Percentiles rank a stretch among this genome's conserved stretches.
phyloP scores from a whole-genome alignment of 1,140 invertebrate genomes.

The Spodoptera frugiperda region DNA sequence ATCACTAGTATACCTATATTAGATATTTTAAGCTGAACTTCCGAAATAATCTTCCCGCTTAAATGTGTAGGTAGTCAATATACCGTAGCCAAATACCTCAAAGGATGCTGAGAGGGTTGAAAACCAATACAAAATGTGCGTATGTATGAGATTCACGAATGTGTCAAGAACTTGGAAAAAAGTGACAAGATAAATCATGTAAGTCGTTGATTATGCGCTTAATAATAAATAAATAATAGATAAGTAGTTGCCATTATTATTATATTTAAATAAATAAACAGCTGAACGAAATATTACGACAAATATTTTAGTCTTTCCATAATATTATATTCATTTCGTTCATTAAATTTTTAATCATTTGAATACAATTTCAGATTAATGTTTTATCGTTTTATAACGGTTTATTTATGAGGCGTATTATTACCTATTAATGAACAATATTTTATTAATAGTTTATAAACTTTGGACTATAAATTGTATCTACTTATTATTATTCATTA shows the following conservation, averaged over 20 bases:
- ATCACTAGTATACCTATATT: slow-evolving; percentile 55
- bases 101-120: slow-evolving; percentile 1
- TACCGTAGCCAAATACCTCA: slow-evolving; percentile 41
- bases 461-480: slow-evolving; percentile 21
- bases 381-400: too few relatives aligned
- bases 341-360: background rate
- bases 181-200: slow-evolving; percentile 17
- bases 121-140: background rate
- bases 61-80: slow-evolving; percentile 17
- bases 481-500: slow-evolving; percentile 17
- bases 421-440: background rate
- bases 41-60: slow-evolving; percentile 42
- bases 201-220: slow-evolving; percentile 42
- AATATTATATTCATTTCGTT: background rate
- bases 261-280: background rate
- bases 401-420: slow-evolving; percentile 1
- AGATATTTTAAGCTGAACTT: slow-evolving; percentile 57
- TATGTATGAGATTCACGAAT: slow-evolving; percentile 16
- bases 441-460: slow-evolving; percentile 23
- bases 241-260: slow-evolving; percentile 35
- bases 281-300: background rate
- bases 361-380: too few relatives aligned
- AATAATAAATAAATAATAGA: slow-evolving; percentile 23
- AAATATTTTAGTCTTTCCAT: background rate
- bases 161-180: slow-evolving; percentile 1